Percentiles rank a stretch among this genome's conserved stretches.
Evolutionary conservation across 2,888 invertebrate genomes (phyloP).

Genomic region (Drosophila demipolita): DNA sequence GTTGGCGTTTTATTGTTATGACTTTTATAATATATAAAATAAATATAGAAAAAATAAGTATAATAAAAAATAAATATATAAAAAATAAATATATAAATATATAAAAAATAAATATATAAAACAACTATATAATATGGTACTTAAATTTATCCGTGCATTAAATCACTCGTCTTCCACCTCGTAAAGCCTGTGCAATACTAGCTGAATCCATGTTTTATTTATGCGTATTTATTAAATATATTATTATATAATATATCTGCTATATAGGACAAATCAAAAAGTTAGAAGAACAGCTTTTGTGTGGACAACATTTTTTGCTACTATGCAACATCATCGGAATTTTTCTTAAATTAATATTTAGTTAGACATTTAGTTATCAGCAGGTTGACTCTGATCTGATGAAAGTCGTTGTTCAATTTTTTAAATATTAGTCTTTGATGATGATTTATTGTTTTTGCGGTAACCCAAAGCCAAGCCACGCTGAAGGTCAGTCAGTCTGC

Average conservation of each 20-base stretch:
- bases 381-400: neutral
- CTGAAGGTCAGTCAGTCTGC: constrained; percentile 53
- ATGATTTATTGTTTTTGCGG: constrained; percentile 39
- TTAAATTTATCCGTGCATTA: neutral
- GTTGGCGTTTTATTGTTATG: constrained; percentile 48
- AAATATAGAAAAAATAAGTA: neutral
- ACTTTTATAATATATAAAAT: neutral
- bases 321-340: neutral
- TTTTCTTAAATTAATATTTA: neutral
- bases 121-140: neutral
- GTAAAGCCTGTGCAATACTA: neutral
- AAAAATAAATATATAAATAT: too few species aligned
- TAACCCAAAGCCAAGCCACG: constrained; percentile 19
- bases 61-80: too few species aligned
- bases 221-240: neutral
- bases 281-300: neutral
- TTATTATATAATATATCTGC: neutral
- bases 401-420: constrained; percentile 3
- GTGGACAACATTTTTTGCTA: neutral
- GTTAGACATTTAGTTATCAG: neutral
- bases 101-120: too few species aligned
- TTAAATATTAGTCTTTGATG: constrained; percentile 29
- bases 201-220: neutral
- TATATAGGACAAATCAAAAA: neutral
- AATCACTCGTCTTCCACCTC: neutral